Evolutionary conservation across 2,113 vertebrate genomes (phyloP).

Genomic region (Desmodus rotundus): DNA sequence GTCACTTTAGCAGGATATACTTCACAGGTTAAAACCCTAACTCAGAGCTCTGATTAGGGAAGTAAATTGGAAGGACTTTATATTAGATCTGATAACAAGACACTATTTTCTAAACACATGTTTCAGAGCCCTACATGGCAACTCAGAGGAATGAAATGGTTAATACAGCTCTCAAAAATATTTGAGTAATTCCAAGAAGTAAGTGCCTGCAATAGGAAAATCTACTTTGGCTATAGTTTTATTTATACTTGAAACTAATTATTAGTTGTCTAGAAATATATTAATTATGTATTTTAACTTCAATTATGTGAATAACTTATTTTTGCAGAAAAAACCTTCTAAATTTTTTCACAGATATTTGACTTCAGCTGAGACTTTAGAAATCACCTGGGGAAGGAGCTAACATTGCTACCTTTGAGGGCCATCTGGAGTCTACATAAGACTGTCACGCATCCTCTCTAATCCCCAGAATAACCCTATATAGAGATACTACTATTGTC

Average conservation of each 20-base stretch:
- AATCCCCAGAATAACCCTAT: not conserved
- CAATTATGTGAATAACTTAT: not conserved
- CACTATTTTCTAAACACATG: not conserved
- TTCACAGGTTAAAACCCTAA: not conserved
- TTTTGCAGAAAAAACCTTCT: not conserved
- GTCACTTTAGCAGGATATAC: not conserved
- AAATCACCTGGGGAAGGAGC: not conserved
- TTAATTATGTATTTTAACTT: not conserved
- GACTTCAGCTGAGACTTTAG: not conserved
- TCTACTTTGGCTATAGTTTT: not conserved
- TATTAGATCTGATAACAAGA: not conserved
- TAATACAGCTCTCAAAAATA: not conserved
- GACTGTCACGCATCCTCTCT: not conserved
- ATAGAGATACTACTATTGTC: not conserved
- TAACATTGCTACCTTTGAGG: not conserved
- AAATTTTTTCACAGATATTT: not conserved
- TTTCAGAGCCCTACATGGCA: not conserved
- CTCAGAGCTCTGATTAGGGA: not conserved
- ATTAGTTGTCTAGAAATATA: not conserved
- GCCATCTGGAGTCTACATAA: not conserved
- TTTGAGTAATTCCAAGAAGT: not conserved
- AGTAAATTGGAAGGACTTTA: not conserved
- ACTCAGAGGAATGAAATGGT: not conserved
- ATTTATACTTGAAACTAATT: not conserved
- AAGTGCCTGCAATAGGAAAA: not conserved